A percentile compares a stretch with the other conserved stretches of the same genome.
Evolutionary conservation across 2,888 invertebrate genomes (phyloP).

Genomic region (Diaperis boleti): DNA sequence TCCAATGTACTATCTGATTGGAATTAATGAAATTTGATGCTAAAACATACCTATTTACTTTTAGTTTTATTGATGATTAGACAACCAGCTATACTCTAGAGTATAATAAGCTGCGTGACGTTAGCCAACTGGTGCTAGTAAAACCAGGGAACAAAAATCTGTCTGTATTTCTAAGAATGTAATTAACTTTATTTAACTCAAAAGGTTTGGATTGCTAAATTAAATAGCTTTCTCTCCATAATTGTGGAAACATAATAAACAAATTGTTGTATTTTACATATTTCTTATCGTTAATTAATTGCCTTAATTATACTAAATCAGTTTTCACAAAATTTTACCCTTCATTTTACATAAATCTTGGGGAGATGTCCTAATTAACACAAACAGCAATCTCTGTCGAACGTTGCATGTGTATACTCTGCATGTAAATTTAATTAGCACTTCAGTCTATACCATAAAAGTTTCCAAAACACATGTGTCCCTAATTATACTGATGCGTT

Average conservation of each 20-base stretch:
- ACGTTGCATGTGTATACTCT: neutral
- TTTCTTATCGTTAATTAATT: neutral
- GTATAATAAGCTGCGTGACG: neutral
- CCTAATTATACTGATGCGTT: neutral
- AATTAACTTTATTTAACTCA: no score
- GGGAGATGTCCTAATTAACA: constrained; percentile 10
- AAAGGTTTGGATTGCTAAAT: no score
- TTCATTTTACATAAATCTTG: constrained; percentile 1
- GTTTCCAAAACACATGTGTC: constrained; percentile 6
- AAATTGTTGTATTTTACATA: no score
- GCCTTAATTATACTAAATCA: neutral
- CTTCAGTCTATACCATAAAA: neutral
- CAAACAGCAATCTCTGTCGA: neutral
- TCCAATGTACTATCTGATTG: constrained; percentile 19
- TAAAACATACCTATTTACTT: neutral
- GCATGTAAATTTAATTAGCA: constrained; percentile 24
- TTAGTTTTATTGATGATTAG: neutral
- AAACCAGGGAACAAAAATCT: no score
- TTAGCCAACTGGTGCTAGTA: neutral
- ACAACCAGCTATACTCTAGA: neutral
- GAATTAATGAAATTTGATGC: neutral
- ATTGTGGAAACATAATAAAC: no score
- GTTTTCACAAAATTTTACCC: no score
- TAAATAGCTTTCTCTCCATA: no score
- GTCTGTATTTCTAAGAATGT: no score